Evolutionary conservation across 2,797 vertebrate species (phyloP).

Genomic region (Salarias fasciatus): DNA sequence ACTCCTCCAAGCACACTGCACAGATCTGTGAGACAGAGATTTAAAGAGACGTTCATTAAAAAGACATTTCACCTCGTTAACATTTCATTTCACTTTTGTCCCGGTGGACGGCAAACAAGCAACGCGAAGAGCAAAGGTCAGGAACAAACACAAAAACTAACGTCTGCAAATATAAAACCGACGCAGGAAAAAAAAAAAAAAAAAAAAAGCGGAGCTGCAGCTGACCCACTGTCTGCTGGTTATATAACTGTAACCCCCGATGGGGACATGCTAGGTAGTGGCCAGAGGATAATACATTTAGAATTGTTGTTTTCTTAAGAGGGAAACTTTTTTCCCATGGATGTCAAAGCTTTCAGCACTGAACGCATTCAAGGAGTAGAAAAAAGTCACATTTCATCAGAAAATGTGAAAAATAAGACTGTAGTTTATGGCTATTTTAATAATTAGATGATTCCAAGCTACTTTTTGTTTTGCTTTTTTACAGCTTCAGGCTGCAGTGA

Average conservation of each 20-base stretch:
- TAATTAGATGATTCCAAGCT: too few species aligned
- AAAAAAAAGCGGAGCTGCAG: neutral
- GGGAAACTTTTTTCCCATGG: too few species aligned
- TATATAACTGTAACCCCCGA: constrained; percentile 30
- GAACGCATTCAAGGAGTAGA: too few species aligned
- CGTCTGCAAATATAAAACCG: constrained; percentile 24
- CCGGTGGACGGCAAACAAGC: constrained; percentile 26
- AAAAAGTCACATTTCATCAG: too few species aligned
- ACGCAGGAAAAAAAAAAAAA: constrained; percentile 2
- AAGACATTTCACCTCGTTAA: neutral
- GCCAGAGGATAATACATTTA: neutral
- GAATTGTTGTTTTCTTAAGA: neutral
- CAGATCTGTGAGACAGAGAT: constrained; percentile 87
- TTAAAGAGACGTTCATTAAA: constrained; percentile 2
- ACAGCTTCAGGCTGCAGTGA: too few species aligned
- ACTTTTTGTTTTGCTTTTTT: too few species aligned
- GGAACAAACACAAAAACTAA: constrained; percentile 28
- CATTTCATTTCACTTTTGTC: too few species aligned
- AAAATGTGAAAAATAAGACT: too few species aligned
- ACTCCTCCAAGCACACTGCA: constrained; percentile 98
- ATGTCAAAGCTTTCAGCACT: too few species aligned
- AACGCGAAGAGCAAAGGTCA: constrained; percentile 21
- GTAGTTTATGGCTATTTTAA: too few species aligned
- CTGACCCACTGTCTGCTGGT: constrained; percentile 30
- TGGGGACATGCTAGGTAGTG: constrained; percentile 14